Percentiles rank a stretch among this genome's conserved stretches.
phyloP scores from a whole-genome alignment of 2,797 vertebrate species.

The Pteronotus mesoamericanus region DNA sequence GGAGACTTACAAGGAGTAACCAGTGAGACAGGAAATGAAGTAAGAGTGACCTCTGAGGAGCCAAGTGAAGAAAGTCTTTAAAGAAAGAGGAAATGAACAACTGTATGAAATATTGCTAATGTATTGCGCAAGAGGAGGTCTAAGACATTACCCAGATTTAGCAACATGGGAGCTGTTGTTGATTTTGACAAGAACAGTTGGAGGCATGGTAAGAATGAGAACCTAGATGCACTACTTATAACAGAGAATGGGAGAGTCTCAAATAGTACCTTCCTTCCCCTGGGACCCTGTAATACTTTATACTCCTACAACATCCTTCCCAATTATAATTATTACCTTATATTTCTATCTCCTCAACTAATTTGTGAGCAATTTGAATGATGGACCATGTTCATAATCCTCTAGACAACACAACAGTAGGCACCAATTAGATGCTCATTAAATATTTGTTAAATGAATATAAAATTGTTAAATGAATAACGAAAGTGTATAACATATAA shows the following conservation, averaged over 20 bases:
- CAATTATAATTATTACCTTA: neutral
- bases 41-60: neutral
- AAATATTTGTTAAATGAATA: conserved; percentile 21
- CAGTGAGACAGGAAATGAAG: conserved; percentile 14
- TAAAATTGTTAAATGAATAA: neutral
- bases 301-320: neutral
- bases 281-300: neutral
- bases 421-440: neutral
- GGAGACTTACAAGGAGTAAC: neutral
- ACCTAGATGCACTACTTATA: neutral
- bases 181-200: neutral
- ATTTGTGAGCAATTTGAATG: neutral
- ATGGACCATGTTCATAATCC: neutral
- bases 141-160: neutral
- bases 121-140: conserved; percentile 28
- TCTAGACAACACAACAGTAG: neutral
- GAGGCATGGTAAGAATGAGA: neutral
- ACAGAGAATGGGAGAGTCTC: neutral
- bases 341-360: neutral
- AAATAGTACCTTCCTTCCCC: neutral
- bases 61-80: conserved; percentile 36
- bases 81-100: conserved; percentile 43
- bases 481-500: neutral
- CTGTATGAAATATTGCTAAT: conserved; percentile 10
- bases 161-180: neutral